Evolutionary conservation across 2,888 invertebrate genomes (phyloP).

Genomic region (Thysanoteuthis rhombus): DNA sequence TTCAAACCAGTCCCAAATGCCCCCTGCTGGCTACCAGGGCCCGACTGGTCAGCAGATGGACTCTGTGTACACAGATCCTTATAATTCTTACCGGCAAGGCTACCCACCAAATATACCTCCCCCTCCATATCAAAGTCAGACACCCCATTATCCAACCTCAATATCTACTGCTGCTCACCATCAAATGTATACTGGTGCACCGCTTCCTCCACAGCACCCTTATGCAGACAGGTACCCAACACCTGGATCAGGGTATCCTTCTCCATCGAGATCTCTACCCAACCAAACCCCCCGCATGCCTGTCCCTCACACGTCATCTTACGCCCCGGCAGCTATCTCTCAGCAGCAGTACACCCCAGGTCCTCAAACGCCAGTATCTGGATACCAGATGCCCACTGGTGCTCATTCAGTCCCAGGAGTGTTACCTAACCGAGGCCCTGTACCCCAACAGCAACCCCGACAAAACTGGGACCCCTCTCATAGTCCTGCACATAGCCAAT

Average conservation of each 20-base stretch:
- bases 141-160: neutral
- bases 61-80: constrained; percentile 1
- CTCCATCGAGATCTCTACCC: constrained; percentile 19
- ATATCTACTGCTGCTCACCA: neutral
- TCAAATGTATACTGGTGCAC: neutral
- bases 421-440: neutral
- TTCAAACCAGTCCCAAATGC: constrained; percentile 21
- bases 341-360: constrained; percentile 32
- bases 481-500: neutral
- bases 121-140: neutral
- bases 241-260: constrained; percentile 24
- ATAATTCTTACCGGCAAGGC: neutral
- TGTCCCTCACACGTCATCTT: constrained; percentile 31
- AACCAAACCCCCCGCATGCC: constrained; percentile 32
- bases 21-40: neutral
- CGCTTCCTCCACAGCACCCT: neutral
- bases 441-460: constrained; percentile 19
- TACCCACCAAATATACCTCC: neutral
- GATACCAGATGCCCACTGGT: constrained; percentile 25
- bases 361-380: constrained; percentile 21
- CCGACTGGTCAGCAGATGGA: neutral
- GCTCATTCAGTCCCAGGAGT: neutral
- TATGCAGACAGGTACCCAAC: constrained; percentile 15
- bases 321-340: constrained; percentile 16
- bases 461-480: neutral